Evolutionary conservation across 2,888 invertebrate genomes (phyloP), one percentile per base, ranked within the genome.

Genomic region (Caenorhabditis doughertyi): DNA sequence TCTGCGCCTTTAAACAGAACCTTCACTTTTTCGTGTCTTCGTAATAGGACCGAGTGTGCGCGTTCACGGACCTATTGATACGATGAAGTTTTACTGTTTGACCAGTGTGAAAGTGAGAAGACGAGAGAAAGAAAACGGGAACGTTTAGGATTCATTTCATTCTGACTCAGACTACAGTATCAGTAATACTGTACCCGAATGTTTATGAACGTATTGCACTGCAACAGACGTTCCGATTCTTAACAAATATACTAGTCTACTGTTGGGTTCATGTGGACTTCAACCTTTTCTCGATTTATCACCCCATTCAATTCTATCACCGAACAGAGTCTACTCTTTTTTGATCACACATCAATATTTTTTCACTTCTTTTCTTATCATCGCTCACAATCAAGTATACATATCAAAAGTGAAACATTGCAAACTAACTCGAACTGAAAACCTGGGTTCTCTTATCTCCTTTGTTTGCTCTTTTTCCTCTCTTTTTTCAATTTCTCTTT

Each of bases 51-150:
- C 25, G 51, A 32, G 39, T 21, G 13, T 49, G 18, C 60, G 47
- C 56, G 29, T 25, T 39, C 35, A 60, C 72, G 72, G 72, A 72
- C 62, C 62, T 72, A 72, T 72, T 72, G 72, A 72, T 60, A 62
- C 72, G 58, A 70, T 32, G 16, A 35, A 16, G 18, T 49, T 51
- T 51, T 27, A 47, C 64, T 64, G 9, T 64, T 51, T 65, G 51
- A 65, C 51, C 35, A 51, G 64, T 32, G 49, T 49, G 51, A 49
- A 65, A 3, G 16, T 5, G 32, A 60, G 35, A 18, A 58, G 18
- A 16, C 25, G 16, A 1, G 16, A 18, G 27, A 32, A 32, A 23
- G 18, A 16, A 25, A 44, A 7, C 16, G 16, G 27, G 2, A 5
- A 27, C 18, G 11, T 53, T 53, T 23, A 8, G 18, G 27, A 25